Evolutionary conservation across 2,888 invertebrate genomes (phyloP).

Genomic region (Stenodera caucasica): DNA sequence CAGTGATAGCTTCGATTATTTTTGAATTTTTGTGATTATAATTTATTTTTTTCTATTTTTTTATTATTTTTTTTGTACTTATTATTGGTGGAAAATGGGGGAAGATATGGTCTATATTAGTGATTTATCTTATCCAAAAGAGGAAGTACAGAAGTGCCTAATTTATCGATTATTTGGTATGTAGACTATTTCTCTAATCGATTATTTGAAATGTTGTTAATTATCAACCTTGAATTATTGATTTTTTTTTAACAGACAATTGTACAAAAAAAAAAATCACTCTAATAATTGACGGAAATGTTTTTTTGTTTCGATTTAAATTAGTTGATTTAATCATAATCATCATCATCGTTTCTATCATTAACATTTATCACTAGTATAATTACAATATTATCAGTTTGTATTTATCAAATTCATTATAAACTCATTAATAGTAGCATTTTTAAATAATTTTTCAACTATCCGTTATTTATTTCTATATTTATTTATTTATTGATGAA

Average conservation of each 20-base stretch:
- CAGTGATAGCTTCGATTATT: no score
- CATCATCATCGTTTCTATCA: neutral
- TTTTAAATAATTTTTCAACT: no score
- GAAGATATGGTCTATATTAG: conserved; percentile 47
- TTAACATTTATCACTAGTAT: no score
- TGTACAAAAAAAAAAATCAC: neutral
- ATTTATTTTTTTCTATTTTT: no score
- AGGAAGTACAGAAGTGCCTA: conserved; percentile 51
- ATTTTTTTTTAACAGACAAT: neutral
- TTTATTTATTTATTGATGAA: no score
- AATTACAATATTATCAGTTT: no score
- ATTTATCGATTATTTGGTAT: conserved; percentile 50
- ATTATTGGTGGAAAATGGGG: conserved; percentile 22
- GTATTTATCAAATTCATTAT: no score
- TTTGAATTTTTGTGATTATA: no score
- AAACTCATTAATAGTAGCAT: no score
- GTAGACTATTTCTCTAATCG: conserved; percentile 18
- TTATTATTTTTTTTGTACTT: neutral
- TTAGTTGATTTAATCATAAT: no score
- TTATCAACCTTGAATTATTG: conserved; percentile 16
- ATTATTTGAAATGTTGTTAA: conserved; percentile 6
- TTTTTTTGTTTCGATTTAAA: conserved; percentile 1
- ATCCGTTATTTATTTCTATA: no score
- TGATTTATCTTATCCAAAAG: conserved; percentile 52
- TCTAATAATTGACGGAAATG: neutral